Evolutionary conservation across 2,113 vertebrate species (phyloP).

Genomic region (Ciconia stormi): DNA sequence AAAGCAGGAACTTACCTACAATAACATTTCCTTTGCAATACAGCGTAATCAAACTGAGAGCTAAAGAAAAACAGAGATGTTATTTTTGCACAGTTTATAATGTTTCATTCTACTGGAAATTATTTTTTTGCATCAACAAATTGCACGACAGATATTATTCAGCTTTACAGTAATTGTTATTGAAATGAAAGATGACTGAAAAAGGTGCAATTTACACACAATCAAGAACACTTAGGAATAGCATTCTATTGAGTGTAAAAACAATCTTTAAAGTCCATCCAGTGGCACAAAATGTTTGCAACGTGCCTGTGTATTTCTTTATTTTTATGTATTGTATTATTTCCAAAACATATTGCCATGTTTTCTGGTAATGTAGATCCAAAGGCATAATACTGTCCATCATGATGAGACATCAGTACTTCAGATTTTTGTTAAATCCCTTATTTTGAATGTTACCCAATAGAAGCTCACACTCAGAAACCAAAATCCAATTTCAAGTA

Average conservation of each 20-base stretch:
- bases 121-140: background rate
- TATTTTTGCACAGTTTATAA: background rate
- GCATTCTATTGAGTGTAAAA: background rate
- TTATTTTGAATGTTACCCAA: background rate
- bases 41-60: background rate
- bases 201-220: background rate
- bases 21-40: background rate
- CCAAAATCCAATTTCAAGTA: background rate
- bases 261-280: background rate
- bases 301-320: background rate
- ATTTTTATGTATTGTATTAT: background rate
- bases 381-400: background rate
- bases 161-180: background rate
- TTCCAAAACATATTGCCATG: background rate
- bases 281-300: background rate
- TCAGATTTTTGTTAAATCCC: background rate
- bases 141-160: background rate
- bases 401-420: background rate
- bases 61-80: background rate
- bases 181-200: background rate
- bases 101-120: background rate
- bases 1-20: background rate
- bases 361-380: background rate
- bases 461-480: background rate
- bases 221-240: background rate